Evolutionary conservation across 2,113 vertebrate species (phyloP).

Genomic region (Probosciger aterrimus): DNA sequence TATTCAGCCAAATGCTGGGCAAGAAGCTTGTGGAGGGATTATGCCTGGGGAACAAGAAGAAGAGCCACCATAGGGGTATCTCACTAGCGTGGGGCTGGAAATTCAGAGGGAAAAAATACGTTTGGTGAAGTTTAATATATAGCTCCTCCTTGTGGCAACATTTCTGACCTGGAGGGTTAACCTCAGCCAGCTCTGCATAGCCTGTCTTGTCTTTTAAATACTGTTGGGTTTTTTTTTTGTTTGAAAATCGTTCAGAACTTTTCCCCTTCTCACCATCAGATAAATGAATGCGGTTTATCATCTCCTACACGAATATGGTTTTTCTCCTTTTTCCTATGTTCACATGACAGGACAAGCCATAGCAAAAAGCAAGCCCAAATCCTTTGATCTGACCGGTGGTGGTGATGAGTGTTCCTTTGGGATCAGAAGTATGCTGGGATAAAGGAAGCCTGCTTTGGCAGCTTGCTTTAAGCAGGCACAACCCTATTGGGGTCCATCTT

Average conservation of each 20-base stretch:
- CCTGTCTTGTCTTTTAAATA: neutral
- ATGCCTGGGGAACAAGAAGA: neutral
- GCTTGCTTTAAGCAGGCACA: neutral
- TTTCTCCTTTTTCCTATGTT: neutral
- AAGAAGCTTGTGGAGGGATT: neutral
- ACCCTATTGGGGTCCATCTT: neutral
- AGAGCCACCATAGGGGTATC: neutral
- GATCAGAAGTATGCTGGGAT: neutral
- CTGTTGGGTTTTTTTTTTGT: rapidly evolving
- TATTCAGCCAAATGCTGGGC: neutral
- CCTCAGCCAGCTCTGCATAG: neutral
- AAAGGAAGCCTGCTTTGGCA: neutral
- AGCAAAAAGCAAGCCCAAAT: neutral
- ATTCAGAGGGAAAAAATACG: neutral
- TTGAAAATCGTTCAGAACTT: neutral
- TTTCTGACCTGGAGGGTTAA: neutral
- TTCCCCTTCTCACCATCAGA: neutral
- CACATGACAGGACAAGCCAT: neutral
- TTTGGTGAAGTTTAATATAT: neutral
- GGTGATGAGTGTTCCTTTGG: neutral
- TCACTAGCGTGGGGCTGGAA: neutral
- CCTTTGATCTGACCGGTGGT: neutral
- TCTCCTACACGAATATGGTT: neutral
- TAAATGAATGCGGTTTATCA: neutral
- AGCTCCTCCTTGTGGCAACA: constrained; percentile 23